These are phyloP conservation scores for Pseudorectes ferrugineus DNA, from an alignment of 2,113 vertebrate genomes.

Conservation along the genomic window DNA sequence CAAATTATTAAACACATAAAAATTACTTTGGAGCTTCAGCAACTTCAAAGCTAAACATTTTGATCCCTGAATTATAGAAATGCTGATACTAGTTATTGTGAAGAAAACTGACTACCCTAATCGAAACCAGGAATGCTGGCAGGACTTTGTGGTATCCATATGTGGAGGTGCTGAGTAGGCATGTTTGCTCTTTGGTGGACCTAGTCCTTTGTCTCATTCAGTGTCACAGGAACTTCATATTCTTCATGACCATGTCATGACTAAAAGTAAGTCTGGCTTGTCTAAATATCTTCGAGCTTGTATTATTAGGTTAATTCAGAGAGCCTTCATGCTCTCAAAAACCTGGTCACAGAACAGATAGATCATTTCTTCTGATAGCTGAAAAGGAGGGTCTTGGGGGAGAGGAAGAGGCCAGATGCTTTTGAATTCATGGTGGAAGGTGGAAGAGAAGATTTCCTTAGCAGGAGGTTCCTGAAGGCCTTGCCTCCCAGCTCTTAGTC, in stretches of 20 bases:
- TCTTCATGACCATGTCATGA: background rate
- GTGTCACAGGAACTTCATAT: background rate
- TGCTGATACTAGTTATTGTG: background rate
- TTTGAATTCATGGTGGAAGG: background rate
- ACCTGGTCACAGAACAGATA: background rate
- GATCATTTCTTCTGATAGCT: background rate
- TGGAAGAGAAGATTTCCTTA: background rate
- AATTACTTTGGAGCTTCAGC: background rate
- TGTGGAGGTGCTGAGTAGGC: background rate
- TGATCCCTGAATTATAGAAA: background rate
- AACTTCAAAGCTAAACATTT: background rate
- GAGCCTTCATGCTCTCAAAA: background rate
- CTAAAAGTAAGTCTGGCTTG: background rate
- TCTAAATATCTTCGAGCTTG: too few species aligned
- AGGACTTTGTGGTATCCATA: background rate
- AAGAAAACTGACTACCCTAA: background rate
- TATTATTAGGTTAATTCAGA: background rate
- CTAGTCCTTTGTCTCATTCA: background rate
- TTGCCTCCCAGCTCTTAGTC: background rate
- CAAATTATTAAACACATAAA: background rate
- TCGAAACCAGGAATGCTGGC: background rate
- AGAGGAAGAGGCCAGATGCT: background rate
- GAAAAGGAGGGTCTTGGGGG: background rate
- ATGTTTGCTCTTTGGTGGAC: background rate
- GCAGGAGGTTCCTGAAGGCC: background rate